A percentile compares a stretch with the other conserved stretches of the same genome.
Conservation (phyloP, 2,797 vertebrate genomes). For the Australoheros facetus region DNA sequence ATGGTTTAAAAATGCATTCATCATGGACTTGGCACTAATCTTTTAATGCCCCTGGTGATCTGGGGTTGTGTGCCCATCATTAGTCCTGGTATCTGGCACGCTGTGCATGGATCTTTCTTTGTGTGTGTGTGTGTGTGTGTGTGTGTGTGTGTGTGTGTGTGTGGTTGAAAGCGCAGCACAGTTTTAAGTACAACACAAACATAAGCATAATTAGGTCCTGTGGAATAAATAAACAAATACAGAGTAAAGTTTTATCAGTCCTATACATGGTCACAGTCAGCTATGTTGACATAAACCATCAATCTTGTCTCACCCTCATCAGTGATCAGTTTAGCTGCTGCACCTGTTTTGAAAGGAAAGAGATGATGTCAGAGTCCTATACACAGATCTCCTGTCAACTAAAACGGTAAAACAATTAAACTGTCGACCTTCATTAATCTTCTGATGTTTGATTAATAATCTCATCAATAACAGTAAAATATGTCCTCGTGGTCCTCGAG, state of each 20-base stretch:
- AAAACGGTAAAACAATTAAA: slow-evolving; percentile 75
- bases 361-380: slow-evolving; percentile 68
- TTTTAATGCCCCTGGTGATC: background rate
- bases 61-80: slow-evolving; percentile 6
- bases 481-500: slow-evolving; percentile 61
- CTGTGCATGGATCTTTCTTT: background rate
- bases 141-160: too few relatives aligned
- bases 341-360: slow-evolving; percentile 73
- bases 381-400: slow-evolving; percentile 48
- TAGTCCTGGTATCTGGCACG: background rate
- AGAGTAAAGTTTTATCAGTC: background rate
- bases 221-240: background rate
- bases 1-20: slow-evolving; percentile 1
- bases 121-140: background rate
- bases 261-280: slow-evolving; percentile 36
- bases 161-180: background rate
- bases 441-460: slow-evolving; percentile 75
- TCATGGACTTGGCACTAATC: background rate
- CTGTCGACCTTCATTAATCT: slow-evolving; percentile 75
- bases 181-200: background rate
- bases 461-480: slow-evolving; percentile 68
- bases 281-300: slow-evolving; percentile 57
- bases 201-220: background rate
- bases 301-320: slow-evolving; percentile 73
- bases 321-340: slow-evolving; percentile 68